A percentile compares a stretch with the other conserved stretches of the same genome.
phyloP scores from a whole-genome alignment of 2,888 invertebrate species.

The Ernsta delagoae region DNA sequence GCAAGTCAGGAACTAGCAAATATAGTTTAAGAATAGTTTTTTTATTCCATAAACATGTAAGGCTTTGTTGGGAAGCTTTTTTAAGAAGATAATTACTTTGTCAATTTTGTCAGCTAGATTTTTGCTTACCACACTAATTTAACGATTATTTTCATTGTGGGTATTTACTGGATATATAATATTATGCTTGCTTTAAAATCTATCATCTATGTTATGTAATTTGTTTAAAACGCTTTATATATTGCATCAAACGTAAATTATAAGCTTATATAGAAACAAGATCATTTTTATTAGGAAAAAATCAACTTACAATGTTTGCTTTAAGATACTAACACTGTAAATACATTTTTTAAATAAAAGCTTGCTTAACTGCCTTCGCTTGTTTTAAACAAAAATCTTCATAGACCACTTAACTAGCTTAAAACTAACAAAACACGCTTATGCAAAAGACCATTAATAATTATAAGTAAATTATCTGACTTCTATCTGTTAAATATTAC shows the following conservation, averaged over 20 bases:
- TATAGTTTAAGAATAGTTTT: too few species aligned
- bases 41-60: neutral
- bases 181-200: neutral
- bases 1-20: too few species aligned
- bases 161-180: too few species aligned
- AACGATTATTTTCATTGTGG: too few species aligned
- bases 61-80: too few species aligned
- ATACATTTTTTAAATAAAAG: conserved; percentile 1
- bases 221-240: neutral
- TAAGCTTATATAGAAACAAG: neutral
- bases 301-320: neutral
- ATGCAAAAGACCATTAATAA: conserved; percentile 21
- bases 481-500: conserved; percentile 67
- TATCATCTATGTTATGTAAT: too few species aligned
- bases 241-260: neutral
- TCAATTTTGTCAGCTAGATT: too few species aligned
- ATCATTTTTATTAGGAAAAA: neutral
- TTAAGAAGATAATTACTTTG: neutral
- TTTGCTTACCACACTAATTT: too few species aligned
- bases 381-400: conserved; percentile 18
- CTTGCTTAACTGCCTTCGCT: conserved; percentile 30
- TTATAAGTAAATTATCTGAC: neutral
- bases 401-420: conserved; percentile 32
- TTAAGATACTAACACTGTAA: neutral
- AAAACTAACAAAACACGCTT: conserved; percentile 41